These are phyloP conservation scores for Eurois occulta DNA, from an alignment of 2,888 invertebrate genomes.

Conservation along the genomic window DNA sequence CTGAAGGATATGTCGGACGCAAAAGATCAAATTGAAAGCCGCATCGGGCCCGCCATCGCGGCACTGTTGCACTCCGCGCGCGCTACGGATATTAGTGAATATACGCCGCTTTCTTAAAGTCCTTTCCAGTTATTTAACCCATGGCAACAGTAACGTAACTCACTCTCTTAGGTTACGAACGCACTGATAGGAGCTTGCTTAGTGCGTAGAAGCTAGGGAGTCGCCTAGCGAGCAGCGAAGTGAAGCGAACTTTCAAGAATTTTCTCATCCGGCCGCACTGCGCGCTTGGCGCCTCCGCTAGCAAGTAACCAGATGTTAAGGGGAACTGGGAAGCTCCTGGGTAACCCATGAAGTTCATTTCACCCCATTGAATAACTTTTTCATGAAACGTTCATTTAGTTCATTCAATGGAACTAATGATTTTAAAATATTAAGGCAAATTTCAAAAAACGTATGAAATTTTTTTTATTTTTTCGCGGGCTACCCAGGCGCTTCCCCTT, in stretches of 20 bases:
- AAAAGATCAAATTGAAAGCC: conserved; percentile 70
- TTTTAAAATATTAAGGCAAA: too few species aligned
- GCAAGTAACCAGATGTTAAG: too few species aligned
- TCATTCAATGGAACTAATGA: too few species aligned
- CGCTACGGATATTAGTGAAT: conserved; percentile 74
- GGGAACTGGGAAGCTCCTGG: too few species aligned
- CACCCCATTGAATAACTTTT: too few species aligned
- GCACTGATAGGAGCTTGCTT: not conserved
- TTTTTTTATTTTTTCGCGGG: too few species aligned
- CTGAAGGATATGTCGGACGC: conserved; percentile 75
- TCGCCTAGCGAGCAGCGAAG: not conserved
- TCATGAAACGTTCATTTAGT: too few species aligned
- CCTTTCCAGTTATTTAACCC: not conserved
- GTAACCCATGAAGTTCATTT: too few species aligned
- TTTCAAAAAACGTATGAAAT: too few species aligned
- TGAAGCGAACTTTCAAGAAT: not conserved
- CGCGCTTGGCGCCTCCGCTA: too few species aligned
- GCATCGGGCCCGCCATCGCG: conserved; percentile 82
- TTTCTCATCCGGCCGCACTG: not conserved
- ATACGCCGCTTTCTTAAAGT: not conserved
- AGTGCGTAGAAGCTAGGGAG: not conserved
- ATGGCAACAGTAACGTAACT: not conserved
- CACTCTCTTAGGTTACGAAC: not conserved
- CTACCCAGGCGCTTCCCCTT: too few species aligned
- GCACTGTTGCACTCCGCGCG: conserved; percentile 79